Base-by-base conservation (phyloP, 2,797 vertebrate species). In the Sarcoramphus papa region DNA sequence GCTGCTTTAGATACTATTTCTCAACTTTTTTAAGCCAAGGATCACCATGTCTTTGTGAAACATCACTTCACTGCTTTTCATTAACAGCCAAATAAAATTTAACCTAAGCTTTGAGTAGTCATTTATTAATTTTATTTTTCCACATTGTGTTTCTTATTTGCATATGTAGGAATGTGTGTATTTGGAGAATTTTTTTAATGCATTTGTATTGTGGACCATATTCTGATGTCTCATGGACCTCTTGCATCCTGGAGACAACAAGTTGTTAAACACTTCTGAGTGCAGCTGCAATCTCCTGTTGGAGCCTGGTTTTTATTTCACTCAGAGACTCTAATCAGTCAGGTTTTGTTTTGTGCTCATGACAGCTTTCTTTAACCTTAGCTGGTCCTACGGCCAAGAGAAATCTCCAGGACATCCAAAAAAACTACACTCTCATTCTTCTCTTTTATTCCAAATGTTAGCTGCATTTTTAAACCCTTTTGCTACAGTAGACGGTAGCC, bases 401-500 rank as follows among this genome's bases (percentile, higher is more conserved):
- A 68, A 88, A 53, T 73, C 4, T 28, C 14, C 69, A 81, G 4
- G 10, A 78, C 7, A 28, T 56, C 57, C 10, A 63, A 51, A 87
- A 84, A 45, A 37, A 0, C 21, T 31, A 33, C 10, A 9, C 2
- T 43, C 13, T 20, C 4, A 35, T 77, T 92, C 14, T n/a, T 85
- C 45, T 77, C 17, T 27, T 90, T 60, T 75, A 23, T 81, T 69
- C 33, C 37, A 81, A 60, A 69, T 25, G 27, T 53, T 57, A 57
- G 22, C 28, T 92, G 23, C 21, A 67, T 65, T 93, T 93, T 62
- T 35, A 81, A 90, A 57, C 4, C 21, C 14, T 74, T 90, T 51
- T 2, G 2, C 40, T 80, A 41, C 1, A 1, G 23, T 63, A 73
- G 16, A 67, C 0, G 1, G 35, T 14, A 63, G 5, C 15, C 18